Conservation (phyloP, 2,888 invertebrate species). For the Mythimna ferrago region DNA sequence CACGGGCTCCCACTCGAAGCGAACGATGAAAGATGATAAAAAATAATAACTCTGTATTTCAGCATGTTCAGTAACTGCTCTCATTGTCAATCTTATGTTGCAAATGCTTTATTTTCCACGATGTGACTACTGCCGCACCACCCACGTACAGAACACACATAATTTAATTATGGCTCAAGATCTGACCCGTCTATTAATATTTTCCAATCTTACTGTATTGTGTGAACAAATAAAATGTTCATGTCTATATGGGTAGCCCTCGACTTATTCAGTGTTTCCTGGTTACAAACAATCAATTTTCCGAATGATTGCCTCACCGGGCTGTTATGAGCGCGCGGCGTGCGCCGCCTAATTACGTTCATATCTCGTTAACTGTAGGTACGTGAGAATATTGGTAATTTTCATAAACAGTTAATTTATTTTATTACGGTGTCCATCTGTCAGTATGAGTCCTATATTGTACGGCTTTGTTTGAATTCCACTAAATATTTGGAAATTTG, state of each 20-base stretch:
- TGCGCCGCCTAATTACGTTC: slow-evolving; percentile 65
- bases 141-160: background rate
- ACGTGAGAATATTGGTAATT: slow-evolving; percentile 45
- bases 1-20: no score
- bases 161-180: background rate
- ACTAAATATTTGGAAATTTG: background rate
- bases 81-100: no score
- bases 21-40: no score
- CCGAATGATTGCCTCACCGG: slow-evolving; percentile 31
- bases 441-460: no score
- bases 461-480: background rate
- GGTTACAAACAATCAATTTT: slow-evolving; percentile 48
- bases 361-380: slow-evolving; percentile 41
- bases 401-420: background rate
- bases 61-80: no score
- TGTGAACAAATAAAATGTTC: background rate
- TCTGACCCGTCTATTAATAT: background rate
- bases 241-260: background rate
- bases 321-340: slow-evolving; percentile 16
- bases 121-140: no score
- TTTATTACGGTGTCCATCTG: background rate
- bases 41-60: no score
- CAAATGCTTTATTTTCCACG: no score
- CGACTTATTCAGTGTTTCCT: slow-evolving; percentile 3
- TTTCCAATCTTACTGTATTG: background rate